A percentile compares a stretch with the other conserved stretches of the same genome.
These are phyloP conservation scores for Xylocampa areola DNA, from an alignment of 2,888 invertebrate species.

Conservation along the genomic window DNA sequence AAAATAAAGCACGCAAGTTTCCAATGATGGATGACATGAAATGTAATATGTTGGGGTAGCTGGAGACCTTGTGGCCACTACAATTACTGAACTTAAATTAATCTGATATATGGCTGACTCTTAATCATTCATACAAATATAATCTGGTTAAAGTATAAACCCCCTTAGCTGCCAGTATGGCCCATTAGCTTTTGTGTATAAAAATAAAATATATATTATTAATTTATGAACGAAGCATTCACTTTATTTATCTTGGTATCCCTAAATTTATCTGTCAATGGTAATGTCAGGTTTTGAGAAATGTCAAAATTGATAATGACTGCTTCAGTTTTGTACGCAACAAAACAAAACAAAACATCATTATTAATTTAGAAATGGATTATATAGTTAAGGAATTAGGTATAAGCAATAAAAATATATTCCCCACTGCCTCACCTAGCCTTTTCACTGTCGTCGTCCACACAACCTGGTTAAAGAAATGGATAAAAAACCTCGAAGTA, in stretches of 20 bases:
- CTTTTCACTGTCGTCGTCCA: slow-evolving; percentile 91
- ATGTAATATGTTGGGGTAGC: too few species aligned
- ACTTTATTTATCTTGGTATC: slow-evolving; percentile 26
- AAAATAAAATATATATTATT: slow-evolving; percentile 3
- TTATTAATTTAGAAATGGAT: slow-evolving; percentile 88
- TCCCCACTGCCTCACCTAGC: slow-evolving; percentile 87
- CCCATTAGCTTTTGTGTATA: too few species aligned
- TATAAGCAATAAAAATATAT: slow-evolving; percentile 92
- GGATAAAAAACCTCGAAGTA: slow-evolving; percentile 86
- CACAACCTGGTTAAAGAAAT: slow-evolving; percentile 91
- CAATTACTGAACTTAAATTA: too few species aligned
- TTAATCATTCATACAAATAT: too few species aligned
- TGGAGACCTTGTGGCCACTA: too few species aligned
- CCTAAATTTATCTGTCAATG: slow-evolving; percentile 26
- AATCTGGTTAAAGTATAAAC: too few species aligned
- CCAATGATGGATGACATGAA: too few species aligned
- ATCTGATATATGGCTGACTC: too few species aligned
- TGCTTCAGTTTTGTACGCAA: slow-evolving; percentile 59
- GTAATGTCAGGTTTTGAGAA: slow-evolving; percentile 29
- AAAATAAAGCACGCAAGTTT: too few species aligned
- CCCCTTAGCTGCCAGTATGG: too few species aligned
- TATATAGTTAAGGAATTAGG: slow-evolving; percentile 92
- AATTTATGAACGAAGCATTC: slow-evolving; percentile 10
- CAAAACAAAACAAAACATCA: slow-evolving; percentile 81
- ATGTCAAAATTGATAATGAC: slow-evolving; percentile 61